phyloP scores from a whole-genome alignment of 2,888 invertebrate genomes.

The Podabrus alpinus region DNA sequence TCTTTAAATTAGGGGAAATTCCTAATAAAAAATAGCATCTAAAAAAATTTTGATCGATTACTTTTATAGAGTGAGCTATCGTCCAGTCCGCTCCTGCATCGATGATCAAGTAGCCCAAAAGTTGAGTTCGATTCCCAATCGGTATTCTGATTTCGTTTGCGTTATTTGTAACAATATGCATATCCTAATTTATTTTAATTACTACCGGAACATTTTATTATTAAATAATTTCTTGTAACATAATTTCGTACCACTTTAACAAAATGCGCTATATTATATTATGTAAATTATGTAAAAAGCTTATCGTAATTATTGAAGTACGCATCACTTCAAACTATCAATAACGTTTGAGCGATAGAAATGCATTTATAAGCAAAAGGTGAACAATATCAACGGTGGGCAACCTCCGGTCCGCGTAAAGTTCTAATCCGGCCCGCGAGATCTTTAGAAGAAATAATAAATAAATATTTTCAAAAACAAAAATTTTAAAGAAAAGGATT shows the following conservation, averaged over 20 bases:
- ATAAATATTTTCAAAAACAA: no score
- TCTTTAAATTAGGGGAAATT: background rate
- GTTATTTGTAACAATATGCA: background rate
- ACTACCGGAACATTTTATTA: background rate
- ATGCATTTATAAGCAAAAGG: no score
- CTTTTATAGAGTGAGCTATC: no score
- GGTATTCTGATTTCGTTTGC: background rate
- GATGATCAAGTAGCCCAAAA: background rate
- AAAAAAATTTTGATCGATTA: no score
- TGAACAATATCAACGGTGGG: no score
- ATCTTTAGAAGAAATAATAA: no score
- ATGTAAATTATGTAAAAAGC: background rate
- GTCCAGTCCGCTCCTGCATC: background rate
- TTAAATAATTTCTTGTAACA: background rate
- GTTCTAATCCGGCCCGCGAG: no score
- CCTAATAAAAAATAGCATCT: no score
- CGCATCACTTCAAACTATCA: background rate
- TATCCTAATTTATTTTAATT: background rate
- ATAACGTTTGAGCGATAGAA: no score
- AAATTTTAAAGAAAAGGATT: no score
- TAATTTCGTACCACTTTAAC: background rate
- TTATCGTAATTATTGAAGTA: background rate
- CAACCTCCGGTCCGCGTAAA: no score
- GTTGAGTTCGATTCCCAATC: background rate
- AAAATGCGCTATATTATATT: background rate